Base-by-base conservation (phyloP, 1,140 invertebrate species). In the Ceratina calcarata region DNA sequence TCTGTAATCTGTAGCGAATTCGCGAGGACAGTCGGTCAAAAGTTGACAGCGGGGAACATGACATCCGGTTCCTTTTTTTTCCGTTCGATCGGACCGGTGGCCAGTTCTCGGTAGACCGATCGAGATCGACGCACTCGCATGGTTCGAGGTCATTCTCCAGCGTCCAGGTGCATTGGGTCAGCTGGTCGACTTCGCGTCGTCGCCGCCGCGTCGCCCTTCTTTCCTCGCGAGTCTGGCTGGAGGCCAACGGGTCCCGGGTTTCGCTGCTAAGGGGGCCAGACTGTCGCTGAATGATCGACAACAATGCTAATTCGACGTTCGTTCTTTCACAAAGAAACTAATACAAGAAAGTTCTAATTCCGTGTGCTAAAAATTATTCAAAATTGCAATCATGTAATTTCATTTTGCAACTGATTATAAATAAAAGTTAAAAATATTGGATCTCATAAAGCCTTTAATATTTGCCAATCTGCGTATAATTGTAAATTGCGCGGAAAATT, bases 111-210 rank as follows among this genome's bases (percentile, higher is more conserved):
- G 37, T 45, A 45, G 4, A 53, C 45, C 61, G 70, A 85, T 85
- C 78, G 74, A 62, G 78, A 81, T 70, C 78, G 82, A 75, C 51
- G 77, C 75, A 67, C 70, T 71, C 68, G 55, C 22, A 45, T 24
- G 64, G 49, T 84, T 82, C 72, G 83, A 85, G 84, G 84, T 86
- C 84, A 85, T 72, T 13, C 70, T 80, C 37, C 37, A 10, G 37
- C 58, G 77, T 85, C 76, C 70, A 67, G 80, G 24, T 73, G 76
- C 84, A 85, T 85, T 86, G 72, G 84, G 84, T 86, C 84, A 86
- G 83, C 84, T 85, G 84, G 84, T 86, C 83, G 69, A 20, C 76
- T 78, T 72, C 68, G 76, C n/a, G 37, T 45, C 37, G 84, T 86
- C 83, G 68, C 13, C 76, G 71, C 64, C 68, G 76, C n/a, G 69